Evolutionary conservation across 2,888 invertebrate species (phyloP).

Genomic region (Xestobium rufovillosum): DNA sequence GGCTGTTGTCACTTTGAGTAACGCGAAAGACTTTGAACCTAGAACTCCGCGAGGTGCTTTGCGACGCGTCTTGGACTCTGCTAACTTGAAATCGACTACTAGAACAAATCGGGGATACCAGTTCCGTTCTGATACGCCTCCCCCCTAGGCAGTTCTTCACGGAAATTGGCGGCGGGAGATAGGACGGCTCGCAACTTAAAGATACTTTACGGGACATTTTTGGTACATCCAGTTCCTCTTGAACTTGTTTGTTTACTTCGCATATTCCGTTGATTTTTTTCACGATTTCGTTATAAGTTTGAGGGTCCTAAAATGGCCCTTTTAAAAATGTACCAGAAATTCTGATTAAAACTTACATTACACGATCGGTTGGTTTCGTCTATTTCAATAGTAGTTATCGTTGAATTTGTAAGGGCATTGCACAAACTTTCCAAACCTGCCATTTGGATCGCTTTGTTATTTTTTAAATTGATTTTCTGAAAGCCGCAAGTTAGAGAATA

Average conservation of each 20-base stretch:
- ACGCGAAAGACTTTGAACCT: constrained; percentile 14
- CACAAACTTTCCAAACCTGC: constrained; percentile 35
- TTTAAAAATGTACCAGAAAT: constrained; percentile 1
- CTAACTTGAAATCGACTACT: constrained; percentile 32
- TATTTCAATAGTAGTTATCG: constrained; percentile 36
- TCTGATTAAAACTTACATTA: constrained; percentile 39
- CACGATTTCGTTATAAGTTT: constrained; percentile 34
- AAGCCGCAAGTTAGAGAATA: constrained; percentile 12
- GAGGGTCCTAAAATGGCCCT: constrained; percentile 30
- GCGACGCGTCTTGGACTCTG: constrained; percentile 24
- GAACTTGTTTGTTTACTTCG: constrained; percentile 33
- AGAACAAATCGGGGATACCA: constrained; percentile 23
- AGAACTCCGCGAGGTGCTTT: constrained; percentile 14
- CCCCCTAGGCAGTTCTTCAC: constrained; percentile 11
- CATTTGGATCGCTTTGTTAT: constrained; percentile 38
- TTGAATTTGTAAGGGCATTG: constrained; percentile 35
- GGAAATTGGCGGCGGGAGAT: constrained; percentile 20
- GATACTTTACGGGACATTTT: constrained; percentile 35
- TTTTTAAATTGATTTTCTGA: constrained; percentile 38
- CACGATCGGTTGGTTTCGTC: constrained; percentile 37
- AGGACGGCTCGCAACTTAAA: constrained; percentile 36
- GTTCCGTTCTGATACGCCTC: constrained; percentile 8
- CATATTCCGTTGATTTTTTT: constrained; percentile 37
- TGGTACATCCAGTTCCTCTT: constrained; percentile 26
- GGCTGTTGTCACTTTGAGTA: background rate